phyloP scores from a whole-genome alignment of 2,797 vertebrate genomes.

The Anomalospiza imberbis region DNA sequence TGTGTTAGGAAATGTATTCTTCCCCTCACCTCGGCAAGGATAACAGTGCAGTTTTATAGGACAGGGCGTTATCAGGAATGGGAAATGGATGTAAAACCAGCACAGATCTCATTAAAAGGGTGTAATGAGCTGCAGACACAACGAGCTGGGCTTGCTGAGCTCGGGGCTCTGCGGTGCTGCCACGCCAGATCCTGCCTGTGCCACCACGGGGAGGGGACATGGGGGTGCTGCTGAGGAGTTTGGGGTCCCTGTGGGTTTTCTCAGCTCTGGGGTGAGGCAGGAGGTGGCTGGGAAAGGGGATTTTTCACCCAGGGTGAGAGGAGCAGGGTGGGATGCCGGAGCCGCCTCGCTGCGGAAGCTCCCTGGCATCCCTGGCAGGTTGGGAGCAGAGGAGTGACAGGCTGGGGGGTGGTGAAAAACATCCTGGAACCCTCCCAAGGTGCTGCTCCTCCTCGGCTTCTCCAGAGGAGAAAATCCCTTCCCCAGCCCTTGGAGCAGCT shows the following conservation, averaged over 20 bases:
- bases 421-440: not conserved
- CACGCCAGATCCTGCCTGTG: not conserved
- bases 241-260: not conserved
- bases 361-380: not conserved
- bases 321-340: not conserved
- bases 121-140: conserved; percentile 32
- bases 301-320: not conserved
- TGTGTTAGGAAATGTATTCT: conserved; percentile 39
- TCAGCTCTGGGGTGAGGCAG: not conserved
- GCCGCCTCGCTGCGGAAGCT: not conserved
- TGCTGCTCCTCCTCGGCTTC: not conserved
- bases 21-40: conserved; percentile 12
- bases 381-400: not conserved
- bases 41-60: conserved; percentile 18
- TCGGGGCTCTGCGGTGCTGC: not conserved
- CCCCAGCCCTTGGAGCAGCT: not conserved
- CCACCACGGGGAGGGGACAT: rapidly evolving
- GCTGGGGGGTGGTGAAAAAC: not conserved
- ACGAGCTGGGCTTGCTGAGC: not conserved
- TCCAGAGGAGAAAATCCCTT: not conserved
- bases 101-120: conserved; percentile 16
- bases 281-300: not conserved
- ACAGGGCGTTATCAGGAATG: not conserved
- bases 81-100: conserved; percentile 38
- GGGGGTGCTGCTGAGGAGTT: not conserved